Percentiles rank a stretch among this genome's conserved stretches.
Conservation (phyloP, 2,888 invertebrate species). For the Gibbula magus region DNA sequence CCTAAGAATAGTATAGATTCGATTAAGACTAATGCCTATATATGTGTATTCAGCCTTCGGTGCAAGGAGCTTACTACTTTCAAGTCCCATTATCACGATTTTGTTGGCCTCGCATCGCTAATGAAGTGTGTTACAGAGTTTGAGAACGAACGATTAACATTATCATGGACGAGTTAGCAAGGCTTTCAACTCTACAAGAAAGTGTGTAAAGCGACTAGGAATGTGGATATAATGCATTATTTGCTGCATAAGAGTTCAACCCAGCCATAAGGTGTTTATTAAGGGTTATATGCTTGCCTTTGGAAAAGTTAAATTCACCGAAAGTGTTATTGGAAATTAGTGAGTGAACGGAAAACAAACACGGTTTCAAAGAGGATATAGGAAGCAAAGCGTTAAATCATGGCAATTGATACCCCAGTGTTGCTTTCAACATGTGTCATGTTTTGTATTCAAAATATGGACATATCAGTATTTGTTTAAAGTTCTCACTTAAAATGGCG, state of each 20-base stretch:
- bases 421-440: no score
- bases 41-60: not conserved
- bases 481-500: no score
- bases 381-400: not conserved
- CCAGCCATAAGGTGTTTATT: no score
- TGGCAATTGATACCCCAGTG: not conserved
- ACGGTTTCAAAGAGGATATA: not conserved
- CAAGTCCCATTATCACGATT: not conserved
- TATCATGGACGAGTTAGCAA: not conserved
- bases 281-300: not conserved
- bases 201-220: not conserved
- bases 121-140: slow-evolving; percentile 1
- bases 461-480: no score
- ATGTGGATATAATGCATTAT: not conserved
- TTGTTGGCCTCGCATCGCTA: not conserved
- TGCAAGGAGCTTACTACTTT: not conserved
- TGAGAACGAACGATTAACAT: not conserved
- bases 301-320: not conserved
- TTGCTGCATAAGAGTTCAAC: not conserved
- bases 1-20: not conserved
- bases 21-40: slow-evolving; percentile 1
- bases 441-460: no score
- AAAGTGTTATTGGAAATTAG: not conserved
- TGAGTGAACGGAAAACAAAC: not conserved
- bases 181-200: not conserved